These are phyloP conservation scores for Syrrhaptes paradoxus DNA, from an alignment of 2,113 vertebrate genomes.

Conservation along the genomic window DNA sequence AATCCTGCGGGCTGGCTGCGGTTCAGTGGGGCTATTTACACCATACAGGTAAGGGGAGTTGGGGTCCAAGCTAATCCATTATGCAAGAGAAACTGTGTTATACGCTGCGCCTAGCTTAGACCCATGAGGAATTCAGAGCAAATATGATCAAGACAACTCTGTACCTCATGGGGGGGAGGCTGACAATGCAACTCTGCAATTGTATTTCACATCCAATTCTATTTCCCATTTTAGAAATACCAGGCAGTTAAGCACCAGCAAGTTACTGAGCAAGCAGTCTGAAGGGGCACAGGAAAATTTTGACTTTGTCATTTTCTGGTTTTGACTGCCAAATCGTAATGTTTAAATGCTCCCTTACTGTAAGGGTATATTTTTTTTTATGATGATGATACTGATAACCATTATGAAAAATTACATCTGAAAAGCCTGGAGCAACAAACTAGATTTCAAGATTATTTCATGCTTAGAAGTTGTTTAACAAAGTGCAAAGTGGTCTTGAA, in stretches of 20 bases:
- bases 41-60: fast-evolving
- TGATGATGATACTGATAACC: conserved; percentile 27
- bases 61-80: neutral
- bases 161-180: neutral
- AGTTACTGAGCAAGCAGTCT: neutral
- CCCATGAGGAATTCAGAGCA: neutral
- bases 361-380: neutral
- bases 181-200: neutral
- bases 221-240: neutral
- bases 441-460: conserved; percentile 31
- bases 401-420: conserved; percentile 21
- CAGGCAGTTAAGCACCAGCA: neutral
- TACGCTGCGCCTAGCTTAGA: neutral
- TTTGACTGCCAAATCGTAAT: neutral
- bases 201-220: neutral
- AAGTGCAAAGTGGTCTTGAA: conserved; percentile 25
- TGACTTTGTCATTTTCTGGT: neutral
- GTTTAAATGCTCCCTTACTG: neutral
- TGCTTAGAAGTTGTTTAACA: neutral
- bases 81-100: neutral
- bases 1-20: neutral
- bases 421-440: conserved; percentile 35
- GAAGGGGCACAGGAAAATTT: neutral
- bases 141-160: neutral
- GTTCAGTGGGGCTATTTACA: neutral